A percentile compares a stretch with the other conserved stretches of the same genome.
Conservation (phyloP, 2,888 invertebrate species). For the Ethmia dodecea region DNA sequence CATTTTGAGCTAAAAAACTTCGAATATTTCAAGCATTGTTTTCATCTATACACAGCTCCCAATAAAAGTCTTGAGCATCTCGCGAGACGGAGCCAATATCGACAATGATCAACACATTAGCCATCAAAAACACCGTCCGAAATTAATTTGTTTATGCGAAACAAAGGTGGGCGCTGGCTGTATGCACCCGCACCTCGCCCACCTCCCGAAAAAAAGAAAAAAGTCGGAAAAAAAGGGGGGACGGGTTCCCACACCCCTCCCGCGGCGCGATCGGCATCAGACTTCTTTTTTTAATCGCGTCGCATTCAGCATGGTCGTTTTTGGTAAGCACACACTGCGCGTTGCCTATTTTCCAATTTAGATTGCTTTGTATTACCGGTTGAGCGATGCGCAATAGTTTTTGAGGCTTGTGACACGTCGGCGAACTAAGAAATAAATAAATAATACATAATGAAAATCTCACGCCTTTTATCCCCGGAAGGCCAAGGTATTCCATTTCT, state of each 20-base stretch:
- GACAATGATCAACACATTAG: slow-evolving; percentile 73
- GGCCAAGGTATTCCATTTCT: no score
- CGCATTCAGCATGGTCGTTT: slow-evolving; percentile 73
- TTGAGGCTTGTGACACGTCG: slow-evolving; percentile 70
- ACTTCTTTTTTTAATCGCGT: slow-evolving; percentile 78
- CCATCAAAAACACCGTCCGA: slow-evolving; percentile 74
- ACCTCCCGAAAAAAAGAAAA: slow-evolving; percentile 72
- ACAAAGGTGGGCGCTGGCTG: slow-evolving; percentile 75
- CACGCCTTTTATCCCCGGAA: no score
- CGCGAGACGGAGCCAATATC: no score
- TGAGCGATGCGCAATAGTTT: slow-evolving; percentile 77
- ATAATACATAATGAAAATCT: no score
- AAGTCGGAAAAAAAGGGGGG: slow-evolving; percentile 58
- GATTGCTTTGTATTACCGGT: slow-evolving; percentile 77
- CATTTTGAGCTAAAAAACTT: no score
- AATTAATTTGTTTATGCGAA: slow-evolving; percentile 78
- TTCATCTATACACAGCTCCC: no score
- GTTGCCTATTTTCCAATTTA: slow-evolving; percentile 78
- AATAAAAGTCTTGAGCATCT: no score
- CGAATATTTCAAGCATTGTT: no score
- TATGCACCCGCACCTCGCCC: slow-evolving; percentile 71
- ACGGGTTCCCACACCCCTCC: slow-evolving; percentile 49
- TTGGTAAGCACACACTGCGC: slow-evolving; percentile 77
- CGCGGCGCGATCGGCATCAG: slow-evolving; percentile 75
- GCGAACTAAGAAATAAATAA: no score